Conservation (phyloP, 2,113 vertebrate species). For the Bambusicola thoracicus region DNA sequence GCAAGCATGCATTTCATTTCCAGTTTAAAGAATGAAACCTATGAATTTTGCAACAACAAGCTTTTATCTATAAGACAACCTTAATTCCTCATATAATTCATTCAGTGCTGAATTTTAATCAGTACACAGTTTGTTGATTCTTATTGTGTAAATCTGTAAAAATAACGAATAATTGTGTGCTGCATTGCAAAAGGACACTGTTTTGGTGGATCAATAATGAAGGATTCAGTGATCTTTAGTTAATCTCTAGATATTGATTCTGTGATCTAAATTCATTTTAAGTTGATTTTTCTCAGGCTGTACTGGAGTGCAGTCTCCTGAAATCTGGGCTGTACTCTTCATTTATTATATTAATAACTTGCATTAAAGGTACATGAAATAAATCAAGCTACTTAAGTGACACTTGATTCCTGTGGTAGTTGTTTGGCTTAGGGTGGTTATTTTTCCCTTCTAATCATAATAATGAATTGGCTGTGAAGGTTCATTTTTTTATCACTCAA, state of each 20-base stretch:
- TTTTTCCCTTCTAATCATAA: constrained; percentile 42
- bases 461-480: constrained; percentile 39
- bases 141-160: constrained; percentile 57
- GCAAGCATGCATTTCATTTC: background rate
- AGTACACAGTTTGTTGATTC: constrained; percentile 22
- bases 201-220: constrained; percentile 67
- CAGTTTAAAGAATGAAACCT: background rate
- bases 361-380: background rate
- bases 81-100: constrained; percentile 34
- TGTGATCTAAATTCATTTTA: constrained; percentile 73
- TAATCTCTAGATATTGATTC: constrained; percentile 69
- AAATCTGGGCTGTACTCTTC: background rate
- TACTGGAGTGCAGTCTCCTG: background rate
- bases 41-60: constrained; percentile 16
- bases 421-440: constrained; percentile 24
- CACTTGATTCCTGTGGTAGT: background rate
- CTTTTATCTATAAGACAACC: background rate
- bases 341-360: constrained; percentile 22
- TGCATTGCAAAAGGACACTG: constrained; percentile 31
- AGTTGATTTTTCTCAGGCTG: constrained; percentile 67
- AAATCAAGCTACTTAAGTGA: constrained; percentile 14
- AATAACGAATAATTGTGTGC: constrained; percentile 37
- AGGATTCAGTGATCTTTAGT: constrained; percentile 71
- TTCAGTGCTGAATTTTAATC: constrained; percentile 52
- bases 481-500: constrained; percentile 55